Conservation (phyloP, 2,888 invertebrate genomes). For the Callyntrura guangdongensis region DNA sequence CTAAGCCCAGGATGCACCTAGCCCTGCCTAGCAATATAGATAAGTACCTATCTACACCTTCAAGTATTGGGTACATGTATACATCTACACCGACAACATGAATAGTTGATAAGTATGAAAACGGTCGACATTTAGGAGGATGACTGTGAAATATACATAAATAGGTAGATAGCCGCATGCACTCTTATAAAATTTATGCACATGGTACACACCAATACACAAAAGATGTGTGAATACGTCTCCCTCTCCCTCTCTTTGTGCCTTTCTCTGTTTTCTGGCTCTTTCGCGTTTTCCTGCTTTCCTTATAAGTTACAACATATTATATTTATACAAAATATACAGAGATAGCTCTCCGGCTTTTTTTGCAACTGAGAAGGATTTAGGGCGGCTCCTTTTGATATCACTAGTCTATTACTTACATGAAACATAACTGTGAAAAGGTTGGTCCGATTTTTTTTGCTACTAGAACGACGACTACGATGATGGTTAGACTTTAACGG, state of each 20-base stretch:
- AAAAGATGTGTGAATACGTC: background rate
- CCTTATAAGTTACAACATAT: too few species aligned
- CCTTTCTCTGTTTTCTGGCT: too few species aligned
- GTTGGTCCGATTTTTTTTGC: slow-evolving; percentile 22
- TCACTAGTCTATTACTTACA: slow-evolving; percentile 67
- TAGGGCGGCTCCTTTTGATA: slow-evolving; percentile 78
- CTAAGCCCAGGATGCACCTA: slow-evolving; percentile 10
- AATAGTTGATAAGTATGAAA: slow-evolving; percentile 35
- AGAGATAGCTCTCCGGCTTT: slow-evolving; percentile 42
- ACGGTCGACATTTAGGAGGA: slow-evolving; percentile 44
- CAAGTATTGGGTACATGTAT: too few species aligned
- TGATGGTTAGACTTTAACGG: slow-evolving; percentile 6
- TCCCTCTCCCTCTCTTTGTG: background rate
- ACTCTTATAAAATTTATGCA: background rate
- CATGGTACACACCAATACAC: background rate
- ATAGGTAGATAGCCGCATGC: background rate
- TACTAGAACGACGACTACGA: background rate
- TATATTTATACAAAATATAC: slow-evolving; percentile 61
- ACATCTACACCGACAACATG: background rate
- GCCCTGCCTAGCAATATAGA: background rate
- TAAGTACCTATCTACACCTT: background rate
- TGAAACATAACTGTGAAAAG: slow-evolving; percentile 49
- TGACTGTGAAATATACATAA: background rate
- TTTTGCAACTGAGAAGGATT: slow-evolving; percentile 68
- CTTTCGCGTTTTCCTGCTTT: too few species aligned